Evolutionary conservation across 2,797 vertebrate species (phyloP), one percentile per base, ranked within the genome.

Genomic region (Apogon hyalosoma): DNA sequence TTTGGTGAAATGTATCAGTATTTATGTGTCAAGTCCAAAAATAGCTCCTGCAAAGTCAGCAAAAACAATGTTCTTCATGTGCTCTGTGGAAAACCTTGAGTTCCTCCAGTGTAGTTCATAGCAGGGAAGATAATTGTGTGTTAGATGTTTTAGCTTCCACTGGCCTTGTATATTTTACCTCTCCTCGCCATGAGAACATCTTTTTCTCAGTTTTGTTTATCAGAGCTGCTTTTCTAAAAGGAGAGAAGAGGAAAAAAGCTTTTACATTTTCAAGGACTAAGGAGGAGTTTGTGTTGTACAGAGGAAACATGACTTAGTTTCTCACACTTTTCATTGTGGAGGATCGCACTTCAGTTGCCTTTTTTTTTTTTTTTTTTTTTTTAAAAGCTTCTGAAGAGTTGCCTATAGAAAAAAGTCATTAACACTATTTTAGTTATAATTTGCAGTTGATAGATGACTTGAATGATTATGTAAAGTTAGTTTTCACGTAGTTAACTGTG

Each of bases 241-340:
- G 69, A 77, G 80, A 75, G 75, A 82, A 85, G 77, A 66, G 49
- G 52, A 57, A 83, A 80, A 79, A 83, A 68, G 72, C 69, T 77
- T 80, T 83, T 85, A 80, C 75, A 82, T 87, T 93, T 90, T 77
- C 95, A 97, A 98, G 96, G 96, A 94, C 95, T 94, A 93, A 95
- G 95, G 93, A 92, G 69, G 87, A 94, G 89, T 94, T 94, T 93
- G 87, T 85, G 65, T 86, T 68, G 73, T 71, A 85, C 81, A 89
- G 91, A 92, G 94, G 93, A 50, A 91, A 84, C 89, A 82, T 80
- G 45, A 90, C 64, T 88, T 77, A 79, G 81, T 91, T 89, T 94
- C 91, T 93, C 87, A 69, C 89, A 90, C 90, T 90, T 91, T 28
- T 62, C 43, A 83, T 80, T 88, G 85, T 89, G 74, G 57, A 47